A percentile compares a stretch with the other conserved stretches of the same genome.
Conservation (phyloP, 1,140 invertebrate species). For the Lordiphosa mommai region DNA sequence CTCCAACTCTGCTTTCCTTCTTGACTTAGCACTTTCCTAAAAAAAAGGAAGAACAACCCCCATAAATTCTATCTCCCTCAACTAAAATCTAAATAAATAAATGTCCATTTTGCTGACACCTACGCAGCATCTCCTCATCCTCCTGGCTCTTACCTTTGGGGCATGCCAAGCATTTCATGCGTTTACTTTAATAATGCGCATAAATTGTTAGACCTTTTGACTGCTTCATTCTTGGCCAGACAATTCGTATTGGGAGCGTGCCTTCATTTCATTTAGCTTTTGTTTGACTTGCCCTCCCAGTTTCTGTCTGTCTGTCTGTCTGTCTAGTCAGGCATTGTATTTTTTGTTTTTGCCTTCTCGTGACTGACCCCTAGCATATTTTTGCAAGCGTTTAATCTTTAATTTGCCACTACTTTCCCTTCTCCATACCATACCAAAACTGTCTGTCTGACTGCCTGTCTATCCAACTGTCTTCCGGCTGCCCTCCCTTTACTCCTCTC, state of each 20-base stretch:
- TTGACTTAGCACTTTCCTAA: conserved; percentile 59
- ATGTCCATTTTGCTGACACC: conserved; percentile 61
- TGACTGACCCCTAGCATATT: conserved; percentile 56
- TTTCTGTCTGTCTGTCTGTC: conserved; percentile 18
- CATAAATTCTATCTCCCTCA: conserved; percentile 12
- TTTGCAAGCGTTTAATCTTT: conserved; percentile 71
- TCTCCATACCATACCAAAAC: background rate
- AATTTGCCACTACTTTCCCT: conserved; percentile 56
- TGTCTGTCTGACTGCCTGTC: conserved; percentile 62
- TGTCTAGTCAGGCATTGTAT: conserved; percentile 60
- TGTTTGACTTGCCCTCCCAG: conserved; percentile 51
- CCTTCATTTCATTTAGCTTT: conserved; percentile 69
- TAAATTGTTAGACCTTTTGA: conserved; percentile 71
- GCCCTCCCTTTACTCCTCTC: background rate
- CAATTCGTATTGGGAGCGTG: conserved; percentile 26
- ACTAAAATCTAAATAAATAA: conserved; percentile 72
- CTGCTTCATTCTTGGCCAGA: conserved; percentile 54
- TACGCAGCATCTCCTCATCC: conserved; percentile 31
- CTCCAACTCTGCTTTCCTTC: background rate
- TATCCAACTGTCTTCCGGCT: conserved; percentile 49
- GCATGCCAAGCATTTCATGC: conserved; percentile 59
- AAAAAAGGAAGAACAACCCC: background rate
- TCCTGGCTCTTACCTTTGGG: conserved; percentile 11
- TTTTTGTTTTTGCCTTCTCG: conserved; percentile 13
- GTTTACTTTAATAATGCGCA: conserved; percentile 72